Conservation (phyloP, 2,888 invertebrate genomes). For the Mythimna vitellina region DNA sequence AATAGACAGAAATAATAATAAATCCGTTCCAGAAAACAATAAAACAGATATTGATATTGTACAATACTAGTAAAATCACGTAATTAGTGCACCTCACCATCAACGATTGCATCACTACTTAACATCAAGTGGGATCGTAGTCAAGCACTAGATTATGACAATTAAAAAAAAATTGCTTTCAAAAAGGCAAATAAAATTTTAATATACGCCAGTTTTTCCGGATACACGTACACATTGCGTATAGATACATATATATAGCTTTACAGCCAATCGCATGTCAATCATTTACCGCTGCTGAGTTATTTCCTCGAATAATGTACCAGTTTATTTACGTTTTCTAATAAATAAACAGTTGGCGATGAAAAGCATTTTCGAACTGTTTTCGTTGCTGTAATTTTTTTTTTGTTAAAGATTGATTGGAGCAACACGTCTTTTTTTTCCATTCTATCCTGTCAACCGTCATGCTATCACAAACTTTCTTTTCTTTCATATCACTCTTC, state of each 20-base stretch:
- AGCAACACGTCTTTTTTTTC: no score
- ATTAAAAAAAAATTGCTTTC: neutral
- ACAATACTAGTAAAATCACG: neutral
- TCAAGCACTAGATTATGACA: no score
- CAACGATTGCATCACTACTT: no score
- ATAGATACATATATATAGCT: no score
- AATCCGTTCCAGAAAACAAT: conserved; percentile 10
- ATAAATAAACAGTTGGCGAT: conserved; percentile 29
- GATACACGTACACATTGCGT: no score
- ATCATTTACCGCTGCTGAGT: conserved; percentile 21
- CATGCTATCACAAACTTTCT: no score
- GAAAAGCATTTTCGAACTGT: conserved; percentile 33
- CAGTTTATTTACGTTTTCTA: conserved; percentile 5
- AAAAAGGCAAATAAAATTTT: conserved; percentile 6
- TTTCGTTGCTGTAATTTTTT: neutral
- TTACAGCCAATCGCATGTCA: conserved; percentile 18
- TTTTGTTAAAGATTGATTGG: neutral
- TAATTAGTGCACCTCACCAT: no score
- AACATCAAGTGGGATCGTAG: no score
- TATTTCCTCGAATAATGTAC: conserved; percentile 13
- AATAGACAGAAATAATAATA: conserved; percentile 10
- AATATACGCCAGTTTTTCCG: neutral
- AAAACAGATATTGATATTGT: neutral
- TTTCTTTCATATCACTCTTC: no score
- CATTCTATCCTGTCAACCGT: no score